Evolutionary conservation across 2,113 vertebrate species (phyloP).

Genomic region (Camarhynchus parvulus): DNA sequence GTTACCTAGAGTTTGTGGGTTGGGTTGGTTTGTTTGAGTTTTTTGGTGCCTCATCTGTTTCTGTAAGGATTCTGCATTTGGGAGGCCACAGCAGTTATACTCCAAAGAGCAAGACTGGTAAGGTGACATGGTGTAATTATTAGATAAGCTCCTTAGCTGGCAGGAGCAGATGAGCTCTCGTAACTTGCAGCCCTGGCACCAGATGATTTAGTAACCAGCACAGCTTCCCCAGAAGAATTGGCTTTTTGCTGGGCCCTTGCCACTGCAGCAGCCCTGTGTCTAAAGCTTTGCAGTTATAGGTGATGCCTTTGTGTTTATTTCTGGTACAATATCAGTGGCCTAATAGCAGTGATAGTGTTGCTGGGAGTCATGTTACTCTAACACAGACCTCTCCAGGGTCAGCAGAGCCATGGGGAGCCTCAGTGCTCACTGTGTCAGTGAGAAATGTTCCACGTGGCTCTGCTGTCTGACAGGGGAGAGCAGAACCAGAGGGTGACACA

Average conservation of each 20-base stretch:
- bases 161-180: neutral
- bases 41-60: neutral
- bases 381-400: neutral
- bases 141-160: constrained; percentile 17
- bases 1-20: neutral
- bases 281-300: neutral
- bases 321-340: neutral
- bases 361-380: neutral
- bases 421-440: neutral
- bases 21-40: neutral
- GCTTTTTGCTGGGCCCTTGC: neutral
- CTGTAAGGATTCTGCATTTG: neutral
- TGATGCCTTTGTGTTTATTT: neutral
- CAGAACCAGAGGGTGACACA: neutral
- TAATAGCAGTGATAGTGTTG: neutral
- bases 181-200: neutral
- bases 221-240: neutral
- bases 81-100: neutral
- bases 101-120: neutral
- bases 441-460: neutral
- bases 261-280: neutral
- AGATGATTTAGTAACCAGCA: neutral
- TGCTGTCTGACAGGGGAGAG: neutral
- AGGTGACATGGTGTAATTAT: neutral
- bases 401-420: neutral